A percentile compares a stretch with the other conserved stretches of the same genome.
These are phyloP conservation scores for Mesoclemmys tuberculata DNA, from an alignment of 2,113 vertebrate species.

Conservation along the genomic window DNA sequence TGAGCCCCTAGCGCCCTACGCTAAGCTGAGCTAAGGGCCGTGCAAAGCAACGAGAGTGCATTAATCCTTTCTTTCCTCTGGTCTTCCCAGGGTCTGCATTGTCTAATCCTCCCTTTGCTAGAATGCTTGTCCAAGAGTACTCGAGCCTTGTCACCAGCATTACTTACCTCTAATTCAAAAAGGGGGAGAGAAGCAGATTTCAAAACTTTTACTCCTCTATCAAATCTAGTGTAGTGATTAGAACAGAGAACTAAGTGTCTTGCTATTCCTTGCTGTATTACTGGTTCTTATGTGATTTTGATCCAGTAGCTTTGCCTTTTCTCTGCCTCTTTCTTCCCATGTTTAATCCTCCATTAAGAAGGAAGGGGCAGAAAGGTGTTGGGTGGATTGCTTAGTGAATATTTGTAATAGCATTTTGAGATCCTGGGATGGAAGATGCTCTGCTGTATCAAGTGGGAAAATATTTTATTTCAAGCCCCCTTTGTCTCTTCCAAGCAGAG, in stretches of 20 bases:
- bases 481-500: background rate
- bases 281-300: background rate
- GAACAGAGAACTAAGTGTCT: background rate
- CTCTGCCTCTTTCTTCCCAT: fast-evolving
- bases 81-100: background rate
- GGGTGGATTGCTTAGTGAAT: background rate
- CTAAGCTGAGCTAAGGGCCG: background rate
- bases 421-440: background rate
- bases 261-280: background rate
- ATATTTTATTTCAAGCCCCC: background rate
- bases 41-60: background rate
- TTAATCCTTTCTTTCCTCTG: background rate
- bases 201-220: background rate
- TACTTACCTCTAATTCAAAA: background rate
- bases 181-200: background rate
- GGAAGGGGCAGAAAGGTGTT: background rate
- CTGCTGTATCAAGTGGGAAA: background rate
- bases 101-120: background rate
- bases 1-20: background rate
- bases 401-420: background rate
- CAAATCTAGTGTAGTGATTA: background rate
- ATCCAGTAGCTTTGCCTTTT: background rate
- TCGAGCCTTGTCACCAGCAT: background rate
- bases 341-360: background rate
- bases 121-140: background rate